Percentiles rank a stretch among this genome's conserved stretches.
These are phyloP conservation scores for Mus caroli DNA, from an alignment of 2,797 vertebrate genomes.

Conservation along the genomic window DNA sequence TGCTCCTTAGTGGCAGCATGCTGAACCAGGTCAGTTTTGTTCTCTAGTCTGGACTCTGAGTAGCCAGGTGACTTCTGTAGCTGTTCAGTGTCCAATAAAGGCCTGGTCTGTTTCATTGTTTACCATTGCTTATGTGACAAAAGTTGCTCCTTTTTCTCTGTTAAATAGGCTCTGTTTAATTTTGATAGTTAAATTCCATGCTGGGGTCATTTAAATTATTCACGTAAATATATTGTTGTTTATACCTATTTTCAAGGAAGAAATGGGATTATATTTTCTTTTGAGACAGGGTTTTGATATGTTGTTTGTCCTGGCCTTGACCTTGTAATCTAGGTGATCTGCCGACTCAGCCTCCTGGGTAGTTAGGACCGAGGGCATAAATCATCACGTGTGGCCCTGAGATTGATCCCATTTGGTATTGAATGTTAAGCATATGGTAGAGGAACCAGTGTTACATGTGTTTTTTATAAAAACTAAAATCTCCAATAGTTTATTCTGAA, in stretches of 20 bases:
- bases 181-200: constrained; percentile 10
- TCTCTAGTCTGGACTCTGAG: background rate
- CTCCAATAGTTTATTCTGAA: background rate
- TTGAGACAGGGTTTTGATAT: background rate
- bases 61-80: background rate
- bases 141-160: background rate
- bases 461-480: constrained; percentile 56
- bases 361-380: background rate
- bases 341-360: background rate
- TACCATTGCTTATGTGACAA: background rate
- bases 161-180: constrained; percentile 43
- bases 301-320: background rate
- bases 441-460: constrained; percentile 26
- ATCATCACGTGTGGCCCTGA: background rate
- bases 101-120: background rate
- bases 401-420: background rate
- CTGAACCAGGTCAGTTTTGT: background rate
- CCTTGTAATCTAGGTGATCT: background rate
- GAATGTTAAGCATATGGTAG: constrained; percentile 64
- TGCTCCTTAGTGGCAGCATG: background rate
- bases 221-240: background rate
- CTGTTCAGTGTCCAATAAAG: background rate
- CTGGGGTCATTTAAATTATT: constrained; percentile 30
- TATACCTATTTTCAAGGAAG: constrained; percentile 40
- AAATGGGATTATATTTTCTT: constrained; percentile 13